Base-by-base conservation (phyloP, 23 tunicate species). In the Trididemnum clinides region DNA sequence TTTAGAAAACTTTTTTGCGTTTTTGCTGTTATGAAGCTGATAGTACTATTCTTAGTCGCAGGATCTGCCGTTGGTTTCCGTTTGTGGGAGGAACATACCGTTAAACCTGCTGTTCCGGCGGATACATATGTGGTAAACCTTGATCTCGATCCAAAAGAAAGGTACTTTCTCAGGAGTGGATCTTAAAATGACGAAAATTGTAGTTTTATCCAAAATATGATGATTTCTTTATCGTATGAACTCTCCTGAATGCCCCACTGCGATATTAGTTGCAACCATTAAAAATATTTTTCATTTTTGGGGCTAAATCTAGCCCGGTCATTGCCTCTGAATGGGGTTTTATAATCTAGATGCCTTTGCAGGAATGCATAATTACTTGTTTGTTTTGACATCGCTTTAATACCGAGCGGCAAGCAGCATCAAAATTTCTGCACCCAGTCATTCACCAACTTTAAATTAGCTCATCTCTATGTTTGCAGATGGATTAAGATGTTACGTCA, bases 101-200 rank as follows among this genome's bases (percentile, higher is more conserved):
- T 26, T 21, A 74, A 74, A 74, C 6, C 28, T 20, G 80, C 80
- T 2, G 15, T 22, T 2, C 10, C 80, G 2, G 80, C 80, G 2
- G 38, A 39, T 21, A 74, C 80, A 1, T 74, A 7, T 37, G 80
- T 74, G 4, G 80, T 74, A 5, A 28, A 74, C 22, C 26, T 74
- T 28, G 80, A 74, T 38, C 57, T 37, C 7, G 57, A 57, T 10
- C 80, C 80, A 37, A 34, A 7, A 25, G 57, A 74, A 37, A 74
- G 80, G 80, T 74, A 34, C n/a, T n/a, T n/a, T 6, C 71, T 25
- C 28, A 12, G 28, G 7, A 10, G 71, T n/a, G 19, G 21, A 63
- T n/a, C 28, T 10, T 6, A n/a, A 63, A n/a, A 10, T 25, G 12
- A 6, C 23, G 28, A 22, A 7, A 5, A 63, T 15, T 21, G 71